phyloP scores from a whole-genome alignment of 1,140 invertebrate genomes.

The Periplaneta americana region DNA sequence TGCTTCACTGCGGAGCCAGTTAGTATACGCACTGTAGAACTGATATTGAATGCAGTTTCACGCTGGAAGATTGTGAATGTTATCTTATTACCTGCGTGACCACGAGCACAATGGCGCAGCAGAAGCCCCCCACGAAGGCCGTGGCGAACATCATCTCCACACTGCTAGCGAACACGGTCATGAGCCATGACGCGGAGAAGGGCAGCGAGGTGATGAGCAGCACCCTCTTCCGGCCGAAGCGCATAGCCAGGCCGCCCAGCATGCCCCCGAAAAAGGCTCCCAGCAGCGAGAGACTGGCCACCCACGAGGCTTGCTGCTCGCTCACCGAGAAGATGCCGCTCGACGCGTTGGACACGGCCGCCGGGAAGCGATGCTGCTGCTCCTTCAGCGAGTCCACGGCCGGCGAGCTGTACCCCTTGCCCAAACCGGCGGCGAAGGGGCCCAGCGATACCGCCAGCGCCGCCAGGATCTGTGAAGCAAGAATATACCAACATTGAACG shows the following conservation, averaged over 20 bases:
- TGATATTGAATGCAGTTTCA: too few relatives aligned
- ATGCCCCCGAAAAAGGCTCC: conserved; percentile 70
- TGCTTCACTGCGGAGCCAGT: too few relatives aligned
- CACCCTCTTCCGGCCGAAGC: conserved; percentile 60
- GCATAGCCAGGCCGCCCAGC: conserved; percentile 67
- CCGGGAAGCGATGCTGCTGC: conserved; percentile 38
- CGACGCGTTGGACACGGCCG: conserved; percentile 30
- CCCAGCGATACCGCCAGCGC: conserved; percentile 74
- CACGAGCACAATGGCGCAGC: conserved; percentile 72
- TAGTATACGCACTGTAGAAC: too few relatives aligned
- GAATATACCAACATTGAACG: background rate
- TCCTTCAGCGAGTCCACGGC: conserved; percentile 76
- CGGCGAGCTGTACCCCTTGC: conserved; percentile 79
- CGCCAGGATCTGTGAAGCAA: conserved; percentile 58
- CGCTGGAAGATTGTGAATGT: too few relatives aligned
- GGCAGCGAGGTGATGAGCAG: conserved; percentile 63
- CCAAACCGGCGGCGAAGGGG: conserved; percentile 70
- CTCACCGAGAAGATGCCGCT: conserved; percentile 41
- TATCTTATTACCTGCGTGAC: conserved; percentile 69
- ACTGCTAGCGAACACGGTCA: conserved; percentile 65
- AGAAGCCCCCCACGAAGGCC: conserved; percentile 72
- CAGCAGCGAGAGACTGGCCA: conserved; percentile 70
- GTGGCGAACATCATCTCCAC: conserved; percentile 71
- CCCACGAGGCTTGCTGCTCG: conserved; percentile 74
- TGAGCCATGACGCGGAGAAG: conserved; percentile 66